phyloP scores from a whole-genome alignment of 2,797 vertebrate species.

The Anniella stebbinsi region DNA sequence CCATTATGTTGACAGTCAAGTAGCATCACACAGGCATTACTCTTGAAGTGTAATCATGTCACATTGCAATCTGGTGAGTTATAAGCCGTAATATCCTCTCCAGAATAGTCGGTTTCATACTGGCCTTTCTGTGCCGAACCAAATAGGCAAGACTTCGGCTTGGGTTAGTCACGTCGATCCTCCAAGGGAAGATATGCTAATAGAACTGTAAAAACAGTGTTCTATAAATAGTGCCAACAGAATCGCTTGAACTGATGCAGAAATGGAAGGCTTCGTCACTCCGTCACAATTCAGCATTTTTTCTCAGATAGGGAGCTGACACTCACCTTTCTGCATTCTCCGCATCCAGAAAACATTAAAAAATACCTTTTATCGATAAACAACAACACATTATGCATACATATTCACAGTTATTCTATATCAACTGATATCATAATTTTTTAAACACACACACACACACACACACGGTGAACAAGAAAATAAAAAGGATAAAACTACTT shows the following conservation, averaged over 20 bases:
- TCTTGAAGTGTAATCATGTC: neutral
- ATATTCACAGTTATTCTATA: neutral
- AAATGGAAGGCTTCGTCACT: slow-evolving; percentile 62
- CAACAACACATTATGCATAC: neutral
- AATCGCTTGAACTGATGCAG: slow-evolving; percentile 59
- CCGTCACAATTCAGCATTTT: accelerated
- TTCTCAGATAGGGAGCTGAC: slow-evolving; percentile 58
- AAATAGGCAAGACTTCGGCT: slow-evolving; percentile 70
- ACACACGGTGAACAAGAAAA: neutral
- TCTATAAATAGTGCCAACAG: slow-evolving; percentile 69
- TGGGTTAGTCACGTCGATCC: slow-evolving; percentile 71
- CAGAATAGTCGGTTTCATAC: slow-evolving; percentile 53
- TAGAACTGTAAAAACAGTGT: slow-evolving; percentile 65
- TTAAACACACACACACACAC: neutral
- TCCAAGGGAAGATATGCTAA: slow-evolving; percentile 61
- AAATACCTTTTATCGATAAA: neutral
- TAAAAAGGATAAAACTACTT: neutral
- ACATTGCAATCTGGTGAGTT: slow-evolving; percentile 28
- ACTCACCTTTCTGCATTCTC: slow-evolving; percentile 60
- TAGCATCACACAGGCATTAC: neutral
- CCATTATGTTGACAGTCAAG: neutral
- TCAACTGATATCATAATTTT: neutral
- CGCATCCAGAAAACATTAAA: slow-evolving; percentile 23
- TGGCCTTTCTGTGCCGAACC: slow-evolving; percentile 62
- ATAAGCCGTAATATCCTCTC: neutral